Evolutionary conservation across 2,113 vertebrate species (phyloP).

Genomic region (Chinchilla lanigera): DNA sequence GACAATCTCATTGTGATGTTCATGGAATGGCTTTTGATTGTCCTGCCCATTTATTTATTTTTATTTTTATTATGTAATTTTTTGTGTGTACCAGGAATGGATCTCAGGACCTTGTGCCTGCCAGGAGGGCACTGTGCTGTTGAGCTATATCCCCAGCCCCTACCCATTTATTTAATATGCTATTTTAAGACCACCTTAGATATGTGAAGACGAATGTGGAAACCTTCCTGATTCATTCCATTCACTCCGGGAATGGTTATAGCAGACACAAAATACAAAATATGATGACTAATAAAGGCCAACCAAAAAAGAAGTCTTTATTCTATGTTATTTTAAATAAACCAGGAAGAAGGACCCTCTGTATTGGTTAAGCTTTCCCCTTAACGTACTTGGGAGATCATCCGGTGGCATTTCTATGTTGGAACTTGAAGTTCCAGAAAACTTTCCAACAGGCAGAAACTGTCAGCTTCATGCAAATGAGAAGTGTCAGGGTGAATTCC

Average conservation of each 20-base stretch:
- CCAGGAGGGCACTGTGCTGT: too few relatives aligned
- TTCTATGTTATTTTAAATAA: constrained; percentile 23
- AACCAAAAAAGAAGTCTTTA: neutral
- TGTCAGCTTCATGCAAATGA: constrained; percentile 18
- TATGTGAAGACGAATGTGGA: neutral
- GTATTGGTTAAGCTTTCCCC: neutral
- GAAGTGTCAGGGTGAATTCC: neutral
- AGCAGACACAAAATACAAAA: neutral
- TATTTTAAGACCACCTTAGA: neutral
- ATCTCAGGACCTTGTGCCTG: too few relatives aligned
- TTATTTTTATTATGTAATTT: too few relatives aligned
- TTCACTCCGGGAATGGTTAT: neutral
- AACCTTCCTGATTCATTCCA: neutral
- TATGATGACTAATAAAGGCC: neutral
- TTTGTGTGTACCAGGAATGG: too few relatives aligned
- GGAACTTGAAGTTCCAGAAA: neutral
- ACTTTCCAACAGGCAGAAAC: constrained; percentile 30
- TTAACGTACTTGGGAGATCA: neutral
- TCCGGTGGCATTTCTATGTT: neutral
- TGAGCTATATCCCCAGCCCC: too few relatives aligned
- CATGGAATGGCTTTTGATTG: fast-evolving
- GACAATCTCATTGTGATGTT: neutral
- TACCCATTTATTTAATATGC: neutral
- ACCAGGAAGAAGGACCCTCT: neutral
- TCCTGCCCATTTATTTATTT: neutral